Percentiles rank a stretch among this genome's conserved stretches.
phyloP scores from a whole-genome alignment of 1,140 invertebrate genomes.

The Andrena cerasifolii region DNA sequence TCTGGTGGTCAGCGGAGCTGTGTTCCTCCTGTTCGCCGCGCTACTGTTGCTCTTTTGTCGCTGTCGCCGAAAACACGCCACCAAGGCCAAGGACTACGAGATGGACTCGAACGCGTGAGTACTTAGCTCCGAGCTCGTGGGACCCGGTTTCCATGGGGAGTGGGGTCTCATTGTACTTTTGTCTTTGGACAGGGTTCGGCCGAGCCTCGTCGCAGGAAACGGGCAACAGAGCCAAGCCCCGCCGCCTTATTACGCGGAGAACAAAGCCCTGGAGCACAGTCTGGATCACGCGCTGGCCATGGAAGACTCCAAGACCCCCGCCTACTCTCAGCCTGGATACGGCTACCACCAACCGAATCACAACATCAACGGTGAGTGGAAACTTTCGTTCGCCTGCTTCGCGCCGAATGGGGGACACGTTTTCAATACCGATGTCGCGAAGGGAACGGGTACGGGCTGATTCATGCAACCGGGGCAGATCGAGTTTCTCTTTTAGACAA shows the following conservation, averaged over 20 bases:
- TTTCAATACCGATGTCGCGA: too few species aligned
- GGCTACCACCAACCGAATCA: conserved; percentile 88
- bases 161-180: conserved; percentile 5
- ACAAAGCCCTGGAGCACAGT: conserved; percentile 94
- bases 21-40: conserved; percentile 90
- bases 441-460: background rate
- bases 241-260: conserved; percentile 93
- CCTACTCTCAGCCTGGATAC: conserved; percentile 93
- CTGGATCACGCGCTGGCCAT: conserved; percentile 91
- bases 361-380: conserved; percentile 87
- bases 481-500: background rate
- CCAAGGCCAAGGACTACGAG: conserved; percentile 95
- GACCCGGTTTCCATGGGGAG: background rate
- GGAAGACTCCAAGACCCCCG: conserved; percentile 90
- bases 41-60: conserved; percentile 93
- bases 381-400: background rate
- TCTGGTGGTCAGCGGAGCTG: conserved; percentile 90
- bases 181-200: conserved; percentile 82
- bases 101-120: conserved; percentile 89
- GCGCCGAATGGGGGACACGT: too few species aligned
- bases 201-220: conserved; percentile 87
- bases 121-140: background rate
- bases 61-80: conserved; percentile 91
- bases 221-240: conserved; percentile 90
- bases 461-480: background rate